Base-by-base conservation (phyloP, 2,888 invertebrate species). In the Meghimatium bilineatum region DNA sequence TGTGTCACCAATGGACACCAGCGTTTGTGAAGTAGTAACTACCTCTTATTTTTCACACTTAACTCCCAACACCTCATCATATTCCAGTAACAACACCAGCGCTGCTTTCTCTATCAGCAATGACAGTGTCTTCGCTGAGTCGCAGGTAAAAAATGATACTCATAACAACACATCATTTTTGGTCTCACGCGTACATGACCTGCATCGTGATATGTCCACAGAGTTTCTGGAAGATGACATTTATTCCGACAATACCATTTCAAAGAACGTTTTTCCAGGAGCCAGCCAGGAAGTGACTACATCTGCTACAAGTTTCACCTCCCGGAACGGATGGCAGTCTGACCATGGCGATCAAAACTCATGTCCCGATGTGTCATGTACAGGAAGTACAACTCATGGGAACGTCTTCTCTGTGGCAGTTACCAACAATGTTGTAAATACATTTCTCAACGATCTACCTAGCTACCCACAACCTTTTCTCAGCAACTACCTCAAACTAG, bases 61-160 rank as follows among this genome's bases (percentile, higher is more conserved):
- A 1, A 60, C 77, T 12, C 63, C 77, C 0, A 63, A 38, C 23
- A 63, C 77, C 20, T 74, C 74, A 5, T 38, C 17, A 32, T n/a
- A n/a, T 5, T 36, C 36, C 1, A 23, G 38, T 5, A 63, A 44
- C 36, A 63, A 34, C 10, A 63, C 60, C 36, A 76, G 60, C 34
- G 60, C 77, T 23, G 60, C 77, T 23, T 77, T 77, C 77, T 63
- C 38, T 34, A 17, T 36, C 36, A 77, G 38, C 63, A 77, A 44
- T 38, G 77, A 77, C 14, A 52, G 49, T 34, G 20, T 52, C 17
- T 52, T 74, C 23, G 20, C 52, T 17, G 23, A 23, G 10, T 52
- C 74, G 8, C 52, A 12, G 1, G 14, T 34, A 49, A 34, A 20
- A 52, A n/a, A 10, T 1, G n/a, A 23, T 10, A 29, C 17, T 29